phyloP scores from a whole-genome alignment of 1,140 invertebrate species.

The Drosophila yakuba region DNA sequence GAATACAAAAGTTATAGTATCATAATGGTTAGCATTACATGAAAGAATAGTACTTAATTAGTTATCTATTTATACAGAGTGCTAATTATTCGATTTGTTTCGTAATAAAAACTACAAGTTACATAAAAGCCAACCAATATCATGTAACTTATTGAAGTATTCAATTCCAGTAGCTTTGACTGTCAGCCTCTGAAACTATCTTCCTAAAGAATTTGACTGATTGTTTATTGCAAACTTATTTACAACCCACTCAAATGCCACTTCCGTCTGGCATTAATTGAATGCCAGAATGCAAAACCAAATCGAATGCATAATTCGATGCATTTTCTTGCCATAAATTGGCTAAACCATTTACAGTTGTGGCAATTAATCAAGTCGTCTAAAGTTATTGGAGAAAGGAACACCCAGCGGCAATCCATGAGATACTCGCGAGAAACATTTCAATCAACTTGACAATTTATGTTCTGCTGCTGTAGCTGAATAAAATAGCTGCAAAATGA shows the following conservation, averaged over 20 bases:
- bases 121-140: neutral
- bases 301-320: conserved; percentile 41
- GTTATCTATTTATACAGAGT: too few species aligned
- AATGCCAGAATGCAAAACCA: conserved; percentile 32
- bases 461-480: conserved; percentile 17
- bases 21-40: too few species aligned
- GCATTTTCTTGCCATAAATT: conserved; percentile 52
- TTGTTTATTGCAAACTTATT: conserved; percentile 24
- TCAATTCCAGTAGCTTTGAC: conserved; percentile 4
- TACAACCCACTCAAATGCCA: conserved; percentile 12
- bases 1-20: too few species aligned
- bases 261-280: conserved; percentile 61
- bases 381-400: conserved; percentile 16
- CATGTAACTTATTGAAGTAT: conserved; percentile 1
- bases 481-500: conserved; percentile 15
- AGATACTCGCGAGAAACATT: conserved; percentile 27
- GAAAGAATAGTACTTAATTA: too few species aligned
- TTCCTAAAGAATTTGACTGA: conserved; percentile 5
- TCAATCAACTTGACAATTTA: conserved; percentile 32
- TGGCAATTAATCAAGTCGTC: conserved; percentile 63
- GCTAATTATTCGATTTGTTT: neutral
- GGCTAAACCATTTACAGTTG: conserved; percentile 44
- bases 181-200: neutral
- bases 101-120: neutral
- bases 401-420: conserved; percentile 28